phyloP scores from a whole-genome alignment of 1,140 invertebrate species.

The Micrasema minimum region DNA sequence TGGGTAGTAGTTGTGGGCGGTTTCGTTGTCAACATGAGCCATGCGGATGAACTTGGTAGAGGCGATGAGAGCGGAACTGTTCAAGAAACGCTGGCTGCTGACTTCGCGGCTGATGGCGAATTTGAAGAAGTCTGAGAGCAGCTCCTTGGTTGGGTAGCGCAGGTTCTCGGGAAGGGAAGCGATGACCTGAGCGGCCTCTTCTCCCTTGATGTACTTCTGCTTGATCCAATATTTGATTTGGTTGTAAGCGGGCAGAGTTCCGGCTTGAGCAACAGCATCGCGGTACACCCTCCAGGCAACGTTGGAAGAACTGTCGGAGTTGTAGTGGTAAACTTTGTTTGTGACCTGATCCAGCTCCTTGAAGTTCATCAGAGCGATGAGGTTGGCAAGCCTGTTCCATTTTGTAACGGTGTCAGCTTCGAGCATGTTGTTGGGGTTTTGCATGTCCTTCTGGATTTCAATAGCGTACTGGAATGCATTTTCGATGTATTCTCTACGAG shows the following conservation, averaged over 20 bases:
- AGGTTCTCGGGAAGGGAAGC: conserved; percentile 64
- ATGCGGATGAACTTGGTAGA: conserved; percentile 69
- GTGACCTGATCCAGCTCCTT: conserved; percentile 66
- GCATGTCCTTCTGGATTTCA: conserved; percentile 69
- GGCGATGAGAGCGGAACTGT: conserved; percentile 68
- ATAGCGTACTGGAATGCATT: conserved; percentile 64
- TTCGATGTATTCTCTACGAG: conserved; percentile 49
- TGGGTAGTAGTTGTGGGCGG: conserved; percentile 70
- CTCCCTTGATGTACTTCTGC: conserved; percentile 64
- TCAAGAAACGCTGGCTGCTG: conserved; percentile 62
- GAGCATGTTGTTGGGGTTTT: conserved; percentile 68
- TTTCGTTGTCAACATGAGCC: conserved; percentile 67
- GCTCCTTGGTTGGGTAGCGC: conserved; percentile 71
- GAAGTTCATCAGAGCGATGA: conserved; percentile 70
- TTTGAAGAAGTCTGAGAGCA: conserved; percentile 69
- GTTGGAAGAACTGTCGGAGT: conserved; percentile 38
- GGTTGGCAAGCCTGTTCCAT: conserved; percentile 68
- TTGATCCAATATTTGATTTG: conserved; percentile 71
- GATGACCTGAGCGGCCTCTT: conserved; percentile 70
- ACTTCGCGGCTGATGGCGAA: conserved; percentile 66
- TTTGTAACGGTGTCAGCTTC: conserved; percentile 70
- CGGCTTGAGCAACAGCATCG: conserved; percentile 72
- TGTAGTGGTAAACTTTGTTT: not conserved
- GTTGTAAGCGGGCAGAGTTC: conserved; percentile 74
- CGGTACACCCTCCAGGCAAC: conserved; percentile 68